Conservation (phyloP, 53 echinoderm and acorn worm species). For the Zoroaster sp. region DNA sequence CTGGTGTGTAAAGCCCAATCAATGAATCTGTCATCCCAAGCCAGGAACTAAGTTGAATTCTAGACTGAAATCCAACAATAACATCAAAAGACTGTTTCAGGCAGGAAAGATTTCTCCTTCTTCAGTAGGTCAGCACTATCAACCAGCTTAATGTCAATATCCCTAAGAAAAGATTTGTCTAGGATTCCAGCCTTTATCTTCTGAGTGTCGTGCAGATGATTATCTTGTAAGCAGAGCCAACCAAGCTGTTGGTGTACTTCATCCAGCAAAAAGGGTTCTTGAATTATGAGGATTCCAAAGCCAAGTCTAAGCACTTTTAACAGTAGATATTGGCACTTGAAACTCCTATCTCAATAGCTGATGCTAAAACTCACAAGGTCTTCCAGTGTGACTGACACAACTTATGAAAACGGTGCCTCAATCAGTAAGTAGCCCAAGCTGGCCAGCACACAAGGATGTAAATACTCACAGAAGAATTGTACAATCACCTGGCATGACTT, state of each 20-base stretch:
- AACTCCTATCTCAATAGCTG: too few relatives aligned
- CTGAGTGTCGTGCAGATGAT: neutral
- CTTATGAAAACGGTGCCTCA: neutral
- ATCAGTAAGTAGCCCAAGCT: too few relatives aligned
- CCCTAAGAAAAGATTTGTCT: neutral
- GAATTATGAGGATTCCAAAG: neutral
- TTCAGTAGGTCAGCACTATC: neutral
- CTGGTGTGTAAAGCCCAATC: neutral
- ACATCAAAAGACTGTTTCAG: neutral
- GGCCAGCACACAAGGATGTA: too few relatives aligned
- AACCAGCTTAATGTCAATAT: neutral
- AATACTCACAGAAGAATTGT: neutral
- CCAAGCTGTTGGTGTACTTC: neutral
- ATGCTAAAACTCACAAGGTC: neutral
- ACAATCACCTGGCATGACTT: neutral
- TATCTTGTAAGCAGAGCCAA: neutral
- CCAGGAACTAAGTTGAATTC: neutral
- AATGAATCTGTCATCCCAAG: neutral
- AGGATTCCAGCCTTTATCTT: neutral
- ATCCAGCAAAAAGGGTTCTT: neutral
- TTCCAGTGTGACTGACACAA: neutral
- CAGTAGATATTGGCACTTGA: neutral
- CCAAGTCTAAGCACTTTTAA: neutral
- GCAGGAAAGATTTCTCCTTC: neutral
- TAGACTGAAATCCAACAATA: neutral